Conservation (phyloP, 1,140 invertebrate genomes). For the Lethrus apterus region DNA sequence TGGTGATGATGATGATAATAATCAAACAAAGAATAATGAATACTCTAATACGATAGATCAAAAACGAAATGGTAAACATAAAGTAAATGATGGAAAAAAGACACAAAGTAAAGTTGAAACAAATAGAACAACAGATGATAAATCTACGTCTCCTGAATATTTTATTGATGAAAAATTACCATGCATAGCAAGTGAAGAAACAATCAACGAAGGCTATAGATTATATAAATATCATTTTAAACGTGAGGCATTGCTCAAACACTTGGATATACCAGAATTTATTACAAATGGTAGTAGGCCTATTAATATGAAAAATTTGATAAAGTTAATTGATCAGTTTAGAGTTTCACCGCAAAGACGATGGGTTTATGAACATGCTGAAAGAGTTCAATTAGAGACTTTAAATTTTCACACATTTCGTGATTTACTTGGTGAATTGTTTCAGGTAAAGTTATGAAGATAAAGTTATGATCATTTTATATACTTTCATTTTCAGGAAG, state of each 20-base stretch:
- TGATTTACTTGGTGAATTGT: constrained; percentile 17
- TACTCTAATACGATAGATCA: no score
- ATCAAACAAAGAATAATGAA: no score
- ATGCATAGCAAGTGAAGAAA: constrained; percentile 4
- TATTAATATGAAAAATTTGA: background rate
- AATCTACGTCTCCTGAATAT: background rate
- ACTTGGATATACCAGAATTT: background rate
- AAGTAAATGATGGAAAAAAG: no score
- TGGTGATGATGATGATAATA: no score
- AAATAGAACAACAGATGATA: background rate
- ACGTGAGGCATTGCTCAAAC: background rate
- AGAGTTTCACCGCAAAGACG: constrained; percentile 12
- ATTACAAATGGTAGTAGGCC: background rate
- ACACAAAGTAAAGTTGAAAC: no score
- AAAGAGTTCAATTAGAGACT: constrained; percentile 17
- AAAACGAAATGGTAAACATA: no score
- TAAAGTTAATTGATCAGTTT: constrained; percentile 9
- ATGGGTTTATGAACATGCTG: constrained; percentile 18
- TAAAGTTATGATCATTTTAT: background rate
- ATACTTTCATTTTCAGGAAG: background rate
- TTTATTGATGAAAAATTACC: no score
- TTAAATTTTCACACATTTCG: constrained; percentile 19
- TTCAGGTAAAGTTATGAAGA: constrained; percentile 13
- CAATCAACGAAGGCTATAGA: constrained; percentile 9
- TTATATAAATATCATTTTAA: constrained; percentile 11